Evolutionary conservation across 1,140 invertebrate species (phyloP).

Genomic region (Drosophila malerkotliana): DNA sequence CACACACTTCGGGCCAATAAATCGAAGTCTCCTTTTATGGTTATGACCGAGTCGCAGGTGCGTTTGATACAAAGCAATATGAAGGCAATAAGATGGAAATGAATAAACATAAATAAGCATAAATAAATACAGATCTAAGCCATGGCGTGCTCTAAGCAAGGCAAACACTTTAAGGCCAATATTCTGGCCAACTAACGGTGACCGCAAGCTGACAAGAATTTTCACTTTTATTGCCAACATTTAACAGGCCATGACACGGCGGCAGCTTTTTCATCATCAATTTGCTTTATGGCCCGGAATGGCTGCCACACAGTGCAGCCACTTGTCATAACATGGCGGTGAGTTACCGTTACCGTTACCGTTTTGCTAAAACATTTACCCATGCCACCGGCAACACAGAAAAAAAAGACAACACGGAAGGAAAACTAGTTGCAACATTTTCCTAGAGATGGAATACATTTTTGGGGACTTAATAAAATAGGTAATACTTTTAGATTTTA

Average conservation of each 20-base stretch:
- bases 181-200: slow-evolving; percentile 59
- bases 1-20: slow-evolving; percentile 42
- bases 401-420: slow-evolving; percentile 29
- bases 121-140: slow-evolving; percentile 16
- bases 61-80: slow-evolving; percentile 44
- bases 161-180: slow-evolving; percentile 45
- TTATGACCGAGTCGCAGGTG: slow-evolving; percentile 69
- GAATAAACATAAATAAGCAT: slow-evolving; percentile 40
- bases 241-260: slow-evolving; percentile 77
- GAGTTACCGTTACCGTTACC: slow-evolving; percentile 53
- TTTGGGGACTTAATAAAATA: too few species aligned
- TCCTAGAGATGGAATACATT: slow-evolving; percentile 17
- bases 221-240: slow-evolving; percentile 79
- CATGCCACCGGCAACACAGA: slow-evolving; percentile 24
- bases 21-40: slow-evolving; percentile 51
- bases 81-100: slow-evolving; percentile 36
- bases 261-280: slow-evolving; percentile 77
- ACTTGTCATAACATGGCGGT: slow-evolving; percentile 69
- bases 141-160: slow-evolving; percentile 4
- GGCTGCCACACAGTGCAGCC: slow-evolving; percentile 58
- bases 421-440: slow-evolving; percentile 55
- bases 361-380: slow-evolving; percentile 73
- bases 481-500: too few species aligned
- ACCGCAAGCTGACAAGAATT: slow-evolving; percentile 70
- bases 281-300: slow-evolving; percentile 75